Percentiles rank a stretch among this genome's conserved stretches.
Evolutionary conservation across 2,888 invertebrate species (phyloP).

Genomic region (Dascillus cervinus): DNA sequence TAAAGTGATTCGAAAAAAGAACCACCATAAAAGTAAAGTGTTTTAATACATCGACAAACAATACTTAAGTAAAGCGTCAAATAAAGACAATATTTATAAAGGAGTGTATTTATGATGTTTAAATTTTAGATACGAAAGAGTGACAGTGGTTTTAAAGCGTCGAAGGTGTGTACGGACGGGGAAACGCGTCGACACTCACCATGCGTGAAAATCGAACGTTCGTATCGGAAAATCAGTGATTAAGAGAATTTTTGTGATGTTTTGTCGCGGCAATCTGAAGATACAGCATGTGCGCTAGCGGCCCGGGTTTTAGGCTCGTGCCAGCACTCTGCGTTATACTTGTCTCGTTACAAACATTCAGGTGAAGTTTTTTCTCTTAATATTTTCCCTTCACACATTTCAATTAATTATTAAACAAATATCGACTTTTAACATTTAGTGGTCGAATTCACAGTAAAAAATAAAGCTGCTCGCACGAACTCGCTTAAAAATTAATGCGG

Average conservation of each 20-base stretch:
- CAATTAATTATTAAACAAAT: conserved; percentile 9
- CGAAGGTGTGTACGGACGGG: conserved; percentile 16
- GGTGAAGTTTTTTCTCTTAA: conserved; percentile 10
- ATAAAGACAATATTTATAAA: conserved; percentile 12
- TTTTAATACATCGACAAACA: conserved; percentile 12
- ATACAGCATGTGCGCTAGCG: conserved; percentile 17
- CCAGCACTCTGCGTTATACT: conserved; percentile 22
- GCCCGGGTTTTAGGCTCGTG: conserved; percentile 17
- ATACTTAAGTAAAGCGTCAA: conserved; percentile 10
- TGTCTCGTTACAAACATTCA: conserved; percentile 21
- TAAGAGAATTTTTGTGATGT: conserved; percentile 10
- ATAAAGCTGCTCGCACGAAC: no score
- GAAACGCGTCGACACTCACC: conserved; percentile 11
- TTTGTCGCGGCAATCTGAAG: conserved; percentile 14
- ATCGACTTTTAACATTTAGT: conserved; percentile 5
- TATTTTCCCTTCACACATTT: background rate
- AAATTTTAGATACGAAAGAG: conserved; percentile 9
- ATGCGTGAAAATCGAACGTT: conserved; percentile 12
- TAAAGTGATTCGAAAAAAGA: conserved; percentile 9
- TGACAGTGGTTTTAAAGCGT: conserved; percentile 7
- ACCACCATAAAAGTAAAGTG: conserved; percentile 13
- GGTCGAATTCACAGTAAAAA: no score
- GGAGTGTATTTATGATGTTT: conserved; percentile 10
- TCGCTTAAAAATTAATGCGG: conserved; percentile 7
- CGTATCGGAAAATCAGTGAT: conserved; percentile 4